A percentile compares a stretch with the other conserved stretches of the same genome.
phyloP scores from a whole-genome alignment of 2,797 vertebrate genomes.

The Brachymystax lenok region DNA sequence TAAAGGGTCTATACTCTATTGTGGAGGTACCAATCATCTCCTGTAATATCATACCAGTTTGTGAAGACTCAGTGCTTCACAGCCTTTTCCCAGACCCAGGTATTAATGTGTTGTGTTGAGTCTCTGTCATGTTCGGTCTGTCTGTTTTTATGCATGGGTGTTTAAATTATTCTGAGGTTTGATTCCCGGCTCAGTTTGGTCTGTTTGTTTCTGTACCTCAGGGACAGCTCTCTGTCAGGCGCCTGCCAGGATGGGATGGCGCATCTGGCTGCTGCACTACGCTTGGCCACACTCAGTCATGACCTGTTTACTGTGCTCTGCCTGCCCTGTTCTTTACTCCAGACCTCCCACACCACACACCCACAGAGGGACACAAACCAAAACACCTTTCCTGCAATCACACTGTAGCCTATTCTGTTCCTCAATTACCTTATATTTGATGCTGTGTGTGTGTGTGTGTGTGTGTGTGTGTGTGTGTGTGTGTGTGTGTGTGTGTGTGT shows the following conservation, averaged over 20 bases:
- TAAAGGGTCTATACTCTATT: neutral
- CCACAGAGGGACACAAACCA: conserved; percentile 49
- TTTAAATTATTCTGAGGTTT: neutral
- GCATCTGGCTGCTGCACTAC: conserved; percentile 51
- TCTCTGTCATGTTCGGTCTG: conserved; percentile 25
- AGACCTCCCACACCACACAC: conserved; percentile 36
- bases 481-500: conserved; percentile 31
- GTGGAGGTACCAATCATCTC: neutral
- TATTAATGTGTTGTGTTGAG: conserved; percentile 42
- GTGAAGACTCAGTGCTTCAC: neutral
- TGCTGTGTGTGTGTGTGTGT: conserved; percentile 27
- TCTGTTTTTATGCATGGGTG: conserved; percentile 16
- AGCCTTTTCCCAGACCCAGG: neutral
- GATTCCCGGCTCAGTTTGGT: neutral
- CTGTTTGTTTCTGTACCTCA: neutral
- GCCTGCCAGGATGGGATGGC: conserved; percentile 30
- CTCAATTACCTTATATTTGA: conserved; percentile 67
- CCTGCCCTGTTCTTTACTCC: conserved; percentile 7
- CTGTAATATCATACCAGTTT: neutral
- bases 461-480: conserved; percentile 27
- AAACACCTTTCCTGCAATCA: conserved; percentile 49
- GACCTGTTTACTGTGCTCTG: conserved; percentile 43
- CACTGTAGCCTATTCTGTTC: conserved; percentile 41
- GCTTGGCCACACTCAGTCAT: conserved; percentile 41
- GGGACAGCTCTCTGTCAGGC: conserved; percentile 36